Conservation (phyloP, 2,113 vertebrate species). For the Nibea coibor region DNA sequence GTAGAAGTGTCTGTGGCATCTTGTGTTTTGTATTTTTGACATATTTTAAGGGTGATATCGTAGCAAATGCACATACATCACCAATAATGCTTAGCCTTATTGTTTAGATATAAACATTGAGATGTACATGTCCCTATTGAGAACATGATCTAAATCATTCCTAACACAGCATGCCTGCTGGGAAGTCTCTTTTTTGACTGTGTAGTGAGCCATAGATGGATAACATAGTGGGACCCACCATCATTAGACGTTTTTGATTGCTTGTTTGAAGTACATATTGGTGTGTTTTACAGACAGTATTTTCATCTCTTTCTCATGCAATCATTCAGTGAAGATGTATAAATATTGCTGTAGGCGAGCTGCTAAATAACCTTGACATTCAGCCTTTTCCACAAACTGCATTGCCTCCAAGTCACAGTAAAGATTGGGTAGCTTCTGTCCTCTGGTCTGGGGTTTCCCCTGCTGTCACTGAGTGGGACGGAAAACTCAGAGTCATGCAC, state of each 20-base stretch:
- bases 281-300: background rate
- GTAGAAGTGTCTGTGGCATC: no score
- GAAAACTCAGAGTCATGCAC: constrained; percentile 61
- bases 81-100: background rate
- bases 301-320: background rate
- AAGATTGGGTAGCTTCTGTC: constrained; percentile 45
- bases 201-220: background rate
- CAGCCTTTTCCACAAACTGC: constrained; percentile 57
- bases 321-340: constrained; percentile 15
- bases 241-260: background rate
- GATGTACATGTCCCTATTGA: no score
- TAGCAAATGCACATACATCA: background rate
- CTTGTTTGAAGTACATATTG: background rate
- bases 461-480: constrained; percentile 50
- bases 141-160: background rate
- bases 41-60: no score
- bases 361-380: constrained; percentile 60
- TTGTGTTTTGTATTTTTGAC: no score
- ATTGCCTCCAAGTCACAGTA: constrained; percentile 55
- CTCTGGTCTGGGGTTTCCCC: constrained; percentile 47
- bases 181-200: background rate
- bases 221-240: background rate
- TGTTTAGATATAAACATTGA: no score
- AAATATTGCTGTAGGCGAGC: constrained; percentile 26
- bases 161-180: background rate